A percentile compares a stretch with the other conserved stretches of the same genome.
phyloP scores from a whole-genome alignment of 2,113 vertebrate genomes.

The Archocentrus centrarchus region DNA sequence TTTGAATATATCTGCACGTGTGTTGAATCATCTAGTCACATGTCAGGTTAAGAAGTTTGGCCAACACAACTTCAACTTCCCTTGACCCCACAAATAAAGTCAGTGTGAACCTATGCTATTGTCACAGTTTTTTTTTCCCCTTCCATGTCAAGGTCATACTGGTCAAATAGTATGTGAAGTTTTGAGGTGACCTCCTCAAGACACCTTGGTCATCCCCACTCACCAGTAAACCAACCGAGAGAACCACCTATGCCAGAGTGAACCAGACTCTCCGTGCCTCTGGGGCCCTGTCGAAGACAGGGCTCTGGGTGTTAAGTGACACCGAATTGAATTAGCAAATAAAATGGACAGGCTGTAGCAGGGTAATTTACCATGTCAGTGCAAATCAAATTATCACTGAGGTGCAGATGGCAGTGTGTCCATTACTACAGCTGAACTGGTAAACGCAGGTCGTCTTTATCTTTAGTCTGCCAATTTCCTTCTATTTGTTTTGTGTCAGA shows the following conservation, averaged over 20 bases:
- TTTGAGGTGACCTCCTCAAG: background rate
- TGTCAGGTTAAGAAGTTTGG: background rate
- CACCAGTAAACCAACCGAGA: background rate
- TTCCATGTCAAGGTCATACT: slow-evolving; percentile 19
- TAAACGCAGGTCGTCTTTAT: slow-evolving; percentile 46
- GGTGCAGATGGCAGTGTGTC: slow-evolving; percentile 71
- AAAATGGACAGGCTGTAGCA: slow-evolving; percentile 62
- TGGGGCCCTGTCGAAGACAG: slow-evolving; percentile 23
- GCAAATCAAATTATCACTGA: slow-evolving; percentile 72
- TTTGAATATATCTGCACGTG: slow-evolving; percentile 5
- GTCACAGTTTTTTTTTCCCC: background rate
- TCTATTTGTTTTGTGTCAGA: slow-evolving; percentile 19
- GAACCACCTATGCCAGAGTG: background rate
- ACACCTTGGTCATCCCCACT: background rate
- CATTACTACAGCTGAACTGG: slow-evolving; percentile 60
- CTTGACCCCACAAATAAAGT: slow-evolving; percentile 36
- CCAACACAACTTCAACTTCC: background rate
- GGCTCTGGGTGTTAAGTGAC: slow-evolving; percentile 66
- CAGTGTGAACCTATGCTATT: slow-evolving; percentile 38
- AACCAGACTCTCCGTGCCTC: slow-evolving; percentile 19
- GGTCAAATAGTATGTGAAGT: slow-evolving; percentile 9
- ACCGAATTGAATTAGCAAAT: slow-evolving; percentile 68
- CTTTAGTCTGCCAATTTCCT: slow-evolving; percentile 37
- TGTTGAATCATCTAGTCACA: slow-evolving; percentile 16
- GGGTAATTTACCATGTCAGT: slow-evolving; percentile 72